These are phyloP conservation scores for Grallaria varia DNA, from an alignment of 2,113 vertebrate species.

Conservation along the genomic window DNA sequence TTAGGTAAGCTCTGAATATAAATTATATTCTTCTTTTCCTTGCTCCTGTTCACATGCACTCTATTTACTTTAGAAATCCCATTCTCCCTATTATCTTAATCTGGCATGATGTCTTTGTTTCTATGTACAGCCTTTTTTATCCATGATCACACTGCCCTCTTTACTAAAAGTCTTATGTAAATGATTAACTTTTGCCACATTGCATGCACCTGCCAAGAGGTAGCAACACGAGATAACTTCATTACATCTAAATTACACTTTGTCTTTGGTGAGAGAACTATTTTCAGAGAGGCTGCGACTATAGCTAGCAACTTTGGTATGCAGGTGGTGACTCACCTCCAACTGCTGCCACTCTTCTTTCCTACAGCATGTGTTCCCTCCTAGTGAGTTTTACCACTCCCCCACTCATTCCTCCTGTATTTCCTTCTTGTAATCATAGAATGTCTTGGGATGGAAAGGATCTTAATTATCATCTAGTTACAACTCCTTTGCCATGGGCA, in stretches of 20 bases:
- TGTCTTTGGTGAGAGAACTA: not conserved
- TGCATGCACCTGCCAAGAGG: not conserved
- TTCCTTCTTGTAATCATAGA: not conserved
- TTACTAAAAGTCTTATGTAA: not conserved
- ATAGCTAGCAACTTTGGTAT: not conserved
- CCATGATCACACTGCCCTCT: not conserved
- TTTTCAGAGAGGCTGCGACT: not conserved
- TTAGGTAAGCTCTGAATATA: not conserved
- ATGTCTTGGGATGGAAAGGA: rapidly evolving
- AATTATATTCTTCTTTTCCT: not conserved
- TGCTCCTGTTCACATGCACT: not conserved
- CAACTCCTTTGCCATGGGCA: not conserved
- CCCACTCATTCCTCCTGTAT: not conserved
- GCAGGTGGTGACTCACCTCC: not conserved
- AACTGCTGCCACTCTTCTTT: not conserved
- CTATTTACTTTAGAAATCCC: not conserved
- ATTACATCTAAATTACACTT: not conserved
- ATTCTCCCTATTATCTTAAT: not conserved
- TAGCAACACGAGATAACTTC: not conserved
- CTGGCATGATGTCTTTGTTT: not conserved
- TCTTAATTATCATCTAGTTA: not conserved
- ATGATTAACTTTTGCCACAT: not conserved
- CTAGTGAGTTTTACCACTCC: not conserved
- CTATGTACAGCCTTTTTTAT: not conserved
- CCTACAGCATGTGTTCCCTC: rapidly evolving